phyloP scores from a whole-genome alignment of 2,888 invertebrate species.

The Drosophila emarginata region DNA sequence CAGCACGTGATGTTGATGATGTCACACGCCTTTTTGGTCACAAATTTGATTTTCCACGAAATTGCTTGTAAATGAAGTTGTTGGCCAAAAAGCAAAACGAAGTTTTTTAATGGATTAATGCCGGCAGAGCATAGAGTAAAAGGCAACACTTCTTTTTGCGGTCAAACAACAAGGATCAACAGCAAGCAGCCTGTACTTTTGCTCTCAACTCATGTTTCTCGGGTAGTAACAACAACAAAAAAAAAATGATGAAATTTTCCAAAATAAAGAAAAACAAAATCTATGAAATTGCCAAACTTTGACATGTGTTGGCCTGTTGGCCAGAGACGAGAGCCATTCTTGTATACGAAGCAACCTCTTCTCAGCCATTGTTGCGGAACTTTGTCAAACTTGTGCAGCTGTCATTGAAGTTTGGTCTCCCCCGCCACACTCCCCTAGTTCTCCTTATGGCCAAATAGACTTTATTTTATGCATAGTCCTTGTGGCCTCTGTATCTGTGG shows the following conservation, averaged over 20 bases:
- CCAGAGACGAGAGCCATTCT: not conserved
- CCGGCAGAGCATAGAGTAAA: slow-evolving; percentile 8
- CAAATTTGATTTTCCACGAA: slow-evolving; percentile 37
- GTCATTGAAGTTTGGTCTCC: slow-evolving; percentile 46
- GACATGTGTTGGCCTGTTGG: slow-evolving; percentile 58
- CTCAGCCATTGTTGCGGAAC: slow-evolving; percentile 18
- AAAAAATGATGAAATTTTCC: not conserved
- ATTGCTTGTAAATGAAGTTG: slow-evolving; percentile 62
- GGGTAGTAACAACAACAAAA: not conserved
- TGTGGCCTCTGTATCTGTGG: slow-evolving; percentile 10
- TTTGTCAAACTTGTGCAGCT: slow-evolving; percentile 53
- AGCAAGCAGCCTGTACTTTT: slow-evolving; percentile 31
- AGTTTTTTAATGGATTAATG: slow-evolving; percentile 68
- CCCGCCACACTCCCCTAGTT: not conserved
- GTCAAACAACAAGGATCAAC: slow-evolving; percentile 45
- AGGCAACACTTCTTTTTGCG: slow-evolving; percentile 33
- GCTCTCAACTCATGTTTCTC: slow-evolving; percentile 45
- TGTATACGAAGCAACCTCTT: not conserved
- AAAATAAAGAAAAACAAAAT: slow-evolving; percentile 29
- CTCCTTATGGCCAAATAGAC: slow-evolving; percentile 41
- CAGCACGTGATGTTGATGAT: slow-evolving; percentile 44
- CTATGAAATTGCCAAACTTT: slow-evolving; percentile 70
- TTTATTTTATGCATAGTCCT: slow-evolving; percentile 34
- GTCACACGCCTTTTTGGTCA: slow-evolving; percentile 1
- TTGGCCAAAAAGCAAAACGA: slow-evolving; percentile 38